Percentiles rank a stretch among this genome's conserved stretches.
phyloP scores from a whole-genome alignment of 2,888 invertebrate species.

The Tinea trinotella region DNA sequence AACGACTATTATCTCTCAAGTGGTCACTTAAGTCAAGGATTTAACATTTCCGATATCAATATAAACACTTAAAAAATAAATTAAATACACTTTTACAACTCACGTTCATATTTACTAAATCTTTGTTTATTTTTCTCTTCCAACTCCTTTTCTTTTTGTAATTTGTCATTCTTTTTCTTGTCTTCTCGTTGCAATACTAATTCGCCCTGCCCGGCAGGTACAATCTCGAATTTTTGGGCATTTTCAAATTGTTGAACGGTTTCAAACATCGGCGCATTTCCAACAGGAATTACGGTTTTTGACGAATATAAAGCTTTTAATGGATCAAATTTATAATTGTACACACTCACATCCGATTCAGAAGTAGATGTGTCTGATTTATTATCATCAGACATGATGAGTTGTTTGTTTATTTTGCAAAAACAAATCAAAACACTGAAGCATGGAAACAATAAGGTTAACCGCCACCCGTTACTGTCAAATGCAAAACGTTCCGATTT shows the following conservation, averaged over 20 bases:
- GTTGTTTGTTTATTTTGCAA: conserved; percentile 7
- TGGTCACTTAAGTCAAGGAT: neutral
- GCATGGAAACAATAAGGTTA: neutral
- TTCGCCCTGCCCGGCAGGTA: conserved; percentile 42
- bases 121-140: conserved; percentile 52
- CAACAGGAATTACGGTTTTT: conserved; percentile 65
- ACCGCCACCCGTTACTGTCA: neutral
- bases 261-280: conserved; percentile 76
- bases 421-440: neutral
- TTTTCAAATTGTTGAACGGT: conserved; percentile 76
- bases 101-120: conserved; percentile 54
- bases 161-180: conserved; percentile 38
- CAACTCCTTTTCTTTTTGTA: conserved; percentile 35
- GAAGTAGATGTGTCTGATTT: conserved; percentile 51
- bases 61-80: neutral
- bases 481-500: neutral
- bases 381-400: conserved; percentile 38
- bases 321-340: conserved; percentile 76
- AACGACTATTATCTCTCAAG: neutral
- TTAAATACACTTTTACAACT: conserved; percentile 21
- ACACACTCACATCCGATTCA: conserved; percentile 53
- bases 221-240: conserved; percentile 32
- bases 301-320: conserved; percentile 77
- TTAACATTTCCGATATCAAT: neutral
- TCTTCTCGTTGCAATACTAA: conserved; percentile 43